These are phyloP conservation scores for Hippoglossus hippoglossus DNA, from an alignment of 2,797 vertebrate genomes.

Conservation along the genomic window DNA sequence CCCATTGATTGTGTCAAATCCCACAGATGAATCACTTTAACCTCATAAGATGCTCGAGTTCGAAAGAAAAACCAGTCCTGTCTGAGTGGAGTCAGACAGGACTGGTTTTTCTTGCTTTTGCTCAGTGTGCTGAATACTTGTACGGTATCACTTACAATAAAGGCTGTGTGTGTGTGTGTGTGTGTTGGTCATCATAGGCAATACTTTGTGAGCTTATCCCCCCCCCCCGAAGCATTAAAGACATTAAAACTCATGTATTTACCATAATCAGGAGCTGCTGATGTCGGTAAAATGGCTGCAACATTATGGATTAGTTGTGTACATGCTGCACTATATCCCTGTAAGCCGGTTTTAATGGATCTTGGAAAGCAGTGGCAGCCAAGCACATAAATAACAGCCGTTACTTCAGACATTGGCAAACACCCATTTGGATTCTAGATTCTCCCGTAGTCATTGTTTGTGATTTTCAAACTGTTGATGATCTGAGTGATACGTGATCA, in stretches of 20 bases:
- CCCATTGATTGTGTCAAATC: no score
- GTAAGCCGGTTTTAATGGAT: constrained; percentile 49
- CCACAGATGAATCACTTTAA: no score
- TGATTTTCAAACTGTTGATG: no score
- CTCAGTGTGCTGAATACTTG: neutral
- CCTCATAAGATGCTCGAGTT: no score
- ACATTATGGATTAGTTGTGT: constrained; percentile 40
- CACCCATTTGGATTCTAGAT: no score
- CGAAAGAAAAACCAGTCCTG: neutral
- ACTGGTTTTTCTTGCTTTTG: no score
- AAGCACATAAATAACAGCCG: constrained; percentile 22
- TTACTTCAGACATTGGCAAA: neutral
- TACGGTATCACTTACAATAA: neutral
- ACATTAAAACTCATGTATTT: constrained; percentile 26
- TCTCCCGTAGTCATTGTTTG: no score
- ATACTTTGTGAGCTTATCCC: constrained; percentile 9
- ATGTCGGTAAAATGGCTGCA: constrained; percentile 14
- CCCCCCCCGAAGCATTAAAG: constrained; percentile 14
- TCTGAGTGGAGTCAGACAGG: neutral
- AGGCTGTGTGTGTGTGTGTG: neutral
- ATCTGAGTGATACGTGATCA: no score
- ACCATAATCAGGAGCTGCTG: constrained; percentile 7
- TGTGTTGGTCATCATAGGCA: neutral
- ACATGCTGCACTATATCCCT: constrained; percentile 9
- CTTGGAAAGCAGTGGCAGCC: constrained; percentile 20